Conservation (phyloP, 2,888 invertebrate species). For the Meandrusa payeni region DNA sequence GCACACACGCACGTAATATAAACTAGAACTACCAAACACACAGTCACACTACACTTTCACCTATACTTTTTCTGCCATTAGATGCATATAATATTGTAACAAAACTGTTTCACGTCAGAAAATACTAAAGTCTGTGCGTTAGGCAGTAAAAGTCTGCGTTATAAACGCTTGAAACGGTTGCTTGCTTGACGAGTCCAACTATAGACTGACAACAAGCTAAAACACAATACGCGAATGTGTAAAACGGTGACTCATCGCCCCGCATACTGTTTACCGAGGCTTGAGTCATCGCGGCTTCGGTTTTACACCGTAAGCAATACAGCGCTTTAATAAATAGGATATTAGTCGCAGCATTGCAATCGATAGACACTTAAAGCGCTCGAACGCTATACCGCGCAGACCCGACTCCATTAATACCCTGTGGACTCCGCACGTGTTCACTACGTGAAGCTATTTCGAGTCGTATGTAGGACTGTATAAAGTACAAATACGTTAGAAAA, state of each 20-base stretch:
- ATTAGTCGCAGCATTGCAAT: constrained; percentile 36
- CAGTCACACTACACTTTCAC: constrained; percentile 62
- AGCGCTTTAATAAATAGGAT: constrained; percentile 54
- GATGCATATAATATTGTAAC: constrained; percentile 47
- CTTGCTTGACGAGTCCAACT: constrained; percentile 70
- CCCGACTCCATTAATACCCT: constrained; percentile 77
- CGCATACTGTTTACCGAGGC: constrained; percentile 81
- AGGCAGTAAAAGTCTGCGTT: constrained; percentile 68
- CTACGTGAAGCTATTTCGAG: constrained; percentile 43
- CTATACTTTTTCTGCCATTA: constrained; percentile 58
- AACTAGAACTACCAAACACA: constrained; percentile 50
- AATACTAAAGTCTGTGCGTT: constrained; percentile 57
- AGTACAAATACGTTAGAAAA: constrained; percentile 33
- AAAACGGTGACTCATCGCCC: constrained; percentile 81
- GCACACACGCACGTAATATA: constrained; percentile 65
- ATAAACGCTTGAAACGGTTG: constrained; percentile 68
- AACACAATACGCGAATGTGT: constrained; percentile 81
- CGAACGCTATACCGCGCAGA: constrained; percentile 51
- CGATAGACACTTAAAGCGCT: constrained; percentile 55
- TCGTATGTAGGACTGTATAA: constrained; percentile 37
- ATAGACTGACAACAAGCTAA: constrained; percentile 80
- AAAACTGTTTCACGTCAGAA: constrained; percentile 49
- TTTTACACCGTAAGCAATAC: constrained; percentile 51
- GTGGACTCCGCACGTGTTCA: constrained; percentile 73
- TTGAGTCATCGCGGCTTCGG: constrained; percentile 72